Conservation (phyloP, 1,140 invertebrate genomes). For the Cherax quadricarinatus region DNA sequence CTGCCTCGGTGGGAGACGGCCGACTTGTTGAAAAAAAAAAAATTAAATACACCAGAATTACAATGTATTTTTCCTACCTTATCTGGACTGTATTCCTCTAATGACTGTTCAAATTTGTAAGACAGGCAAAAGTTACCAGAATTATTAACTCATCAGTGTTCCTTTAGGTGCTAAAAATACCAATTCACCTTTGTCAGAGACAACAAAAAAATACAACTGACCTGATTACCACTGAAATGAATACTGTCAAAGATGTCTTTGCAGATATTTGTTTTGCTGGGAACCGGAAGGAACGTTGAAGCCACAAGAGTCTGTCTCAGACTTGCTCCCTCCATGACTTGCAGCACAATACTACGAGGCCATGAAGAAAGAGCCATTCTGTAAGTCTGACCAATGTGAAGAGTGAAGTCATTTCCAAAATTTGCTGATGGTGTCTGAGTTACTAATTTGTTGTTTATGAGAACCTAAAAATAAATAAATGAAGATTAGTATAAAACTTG, state of each 20-base stretch:
- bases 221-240: slow-evolving; percentile 56
- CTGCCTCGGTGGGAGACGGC: no score
- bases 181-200: no score
- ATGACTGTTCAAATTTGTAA: no score
- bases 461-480: slow-evolving; percentile 20
- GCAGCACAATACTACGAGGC: slow-evolving; percentile 24
- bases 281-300: slow-evolving; percentile 23
- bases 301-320: slow-evolving; percentile 40
- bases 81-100: no score
- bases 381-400: slow-evolving; percentile 40
- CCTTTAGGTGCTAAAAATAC: no score
- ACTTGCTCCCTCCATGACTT: slow-evolving; percentile 43
- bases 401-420: slow-evolving; percentile 32
- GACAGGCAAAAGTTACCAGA: no score
- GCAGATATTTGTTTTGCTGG: slow-evolving; percentile 14
- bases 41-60: no score
- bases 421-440: slow-evolving; percentile 36
- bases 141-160: no score
- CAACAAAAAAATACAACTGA: neutral
- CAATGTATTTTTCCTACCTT: no score
- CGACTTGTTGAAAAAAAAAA: no score
- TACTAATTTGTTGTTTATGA: slow-evolving; percentile 59
- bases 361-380: slow-evolving; percentile 55
- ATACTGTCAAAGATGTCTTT: neutral
- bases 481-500: neutral